Evolutionary conservation across 92 coral and sea anemone genomes (phyloP), one percentile per base, ranked within the genome.

Genomic region (Desmophyllum pertusum): DNA sequence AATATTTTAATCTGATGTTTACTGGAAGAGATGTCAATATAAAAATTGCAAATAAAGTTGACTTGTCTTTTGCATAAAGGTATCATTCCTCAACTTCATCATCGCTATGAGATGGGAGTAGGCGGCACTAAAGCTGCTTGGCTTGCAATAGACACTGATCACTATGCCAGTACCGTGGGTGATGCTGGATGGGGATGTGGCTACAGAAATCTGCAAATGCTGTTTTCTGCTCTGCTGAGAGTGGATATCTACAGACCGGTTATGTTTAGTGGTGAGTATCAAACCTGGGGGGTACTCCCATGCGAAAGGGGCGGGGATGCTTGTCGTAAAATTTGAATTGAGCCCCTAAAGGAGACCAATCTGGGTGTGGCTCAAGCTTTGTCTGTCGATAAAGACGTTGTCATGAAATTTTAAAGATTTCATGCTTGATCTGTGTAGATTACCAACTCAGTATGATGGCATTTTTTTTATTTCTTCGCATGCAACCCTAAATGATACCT

Each of bases 101-200:
- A 91, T 48, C 98, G 98, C 1, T 92, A 90, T 63, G 92, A 94
- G 70, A 82, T 84, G 85, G 98, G 98, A 52, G 94, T 93, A 14
- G 88, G 89, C 30, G 93, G 96, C 6, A 96, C 95, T 35, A 93
- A 94, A 71, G 81, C 80, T 39, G 93, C 91, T 0, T 92, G 94
- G 93, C 84, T 96, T 1, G 95, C 95, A 45, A 78, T 86, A 40
- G 97, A 93, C 85, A 97, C 98, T 18, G 97, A 90, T 73, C 99
- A 97, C 68, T 97, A 86, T 81, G 93, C 99, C 46, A 97, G 97
- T 69, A 97, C 95, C 53, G 98, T 94, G 41, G 99, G 99, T 13
- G 98, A 97, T 62, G 98, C 98, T 38, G 93, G 95, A 1, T 97
- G 99, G 99, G 99, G 99, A 3, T 97, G 99, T 85, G 99, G 99